These are phyloP conservation scores for Cetonia aurata DNA, from an alignment of 2,888 invertebrate genomes.

Conservation along the genomic window DNA sequence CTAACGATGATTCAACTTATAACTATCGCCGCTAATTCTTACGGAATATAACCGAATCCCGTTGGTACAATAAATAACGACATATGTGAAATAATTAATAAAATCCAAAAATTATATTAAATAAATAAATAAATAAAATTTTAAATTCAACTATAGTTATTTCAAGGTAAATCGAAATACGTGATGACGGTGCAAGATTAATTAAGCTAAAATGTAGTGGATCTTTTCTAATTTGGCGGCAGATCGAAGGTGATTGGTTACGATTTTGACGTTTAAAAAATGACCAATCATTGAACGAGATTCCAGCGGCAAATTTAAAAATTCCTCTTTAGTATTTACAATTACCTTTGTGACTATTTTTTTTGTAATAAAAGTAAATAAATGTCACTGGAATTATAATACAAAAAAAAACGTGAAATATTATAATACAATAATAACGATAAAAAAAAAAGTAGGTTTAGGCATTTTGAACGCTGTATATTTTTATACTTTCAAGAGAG, in stretches of 20 bases:
- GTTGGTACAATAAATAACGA: conserved; percentile 18
- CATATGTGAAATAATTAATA: neutral
- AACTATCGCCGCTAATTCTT: conserved; percentile 1
- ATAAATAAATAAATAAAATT: neutral
- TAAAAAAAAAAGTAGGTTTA: conserved; percentile 21
- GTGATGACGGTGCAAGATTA: neutral
- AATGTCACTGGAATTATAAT: too few species aligned
- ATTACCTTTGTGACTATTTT: too few species aligned
- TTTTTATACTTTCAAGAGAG: conserved; percentile 27
- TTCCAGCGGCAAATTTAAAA: too few species aligned
- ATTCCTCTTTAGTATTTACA: too few species aligned
- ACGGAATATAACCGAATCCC: neutral
- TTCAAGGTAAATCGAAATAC: conserved; percentile 10
- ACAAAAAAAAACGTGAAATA: conserved; percentile 8
- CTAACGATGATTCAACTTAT: conserved; percentile 9
- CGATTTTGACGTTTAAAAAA: too few species aligned
- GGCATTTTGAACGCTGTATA: conserved; percentile 28
- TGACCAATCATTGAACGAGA: too few species aligned
- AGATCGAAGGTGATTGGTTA: too few species aligned
- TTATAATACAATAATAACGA: conserved; percentile 9
- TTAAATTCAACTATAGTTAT: neutral
- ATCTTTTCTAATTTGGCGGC: too few species aligned
- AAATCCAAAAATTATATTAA: conserved; percentile 5
- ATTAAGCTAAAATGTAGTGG: too few species aligned
- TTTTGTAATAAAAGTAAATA: too few species aligned